A percentile compares a stretch with the other conserved stretches of the same genome.
phyloP scores from a whole-genome alignment of 1,140 invertebrate species.

The Oscheius sp. region DNA sequence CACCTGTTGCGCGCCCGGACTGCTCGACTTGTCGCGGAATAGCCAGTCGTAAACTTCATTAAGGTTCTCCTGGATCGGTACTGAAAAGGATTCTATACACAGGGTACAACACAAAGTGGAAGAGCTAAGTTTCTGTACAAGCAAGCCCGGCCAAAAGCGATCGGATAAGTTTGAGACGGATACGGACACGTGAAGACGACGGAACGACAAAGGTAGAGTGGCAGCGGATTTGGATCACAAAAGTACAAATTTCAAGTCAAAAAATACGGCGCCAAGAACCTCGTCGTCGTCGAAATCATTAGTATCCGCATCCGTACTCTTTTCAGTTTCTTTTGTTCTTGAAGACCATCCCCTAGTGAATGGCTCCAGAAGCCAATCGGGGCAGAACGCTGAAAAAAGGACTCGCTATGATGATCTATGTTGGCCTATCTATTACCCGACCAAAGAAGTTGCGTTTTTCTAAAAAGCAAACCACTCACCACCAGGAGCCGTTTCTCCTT shows the following conservation, averaged over 20 bases:
- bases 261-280: slow-evolving; percentile 6
- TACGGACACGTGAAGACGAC: slow-evolving; percentile 7
- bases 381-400: too few species aligned
- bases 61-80: too few species aligned
- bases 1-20: slow-evolving; percentile 34
- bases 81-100: too few species aligned
- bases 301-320: background rate
- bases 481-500: background rate
- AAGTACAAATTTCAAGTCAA: slow-evolving; percentile 26
- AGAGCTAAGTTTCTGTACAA: too few species aligned
- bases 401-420: too few species aligned
- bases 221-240: slow-evolving; percentile 10
- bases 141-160: background rate
- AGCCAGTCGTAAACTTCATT: slow-evolving; percentile 54
- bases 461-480: too few species aligned
- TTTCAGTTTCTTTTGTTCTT: background rate
- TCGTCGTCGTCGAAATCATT: slow-evolving; percentile 13
- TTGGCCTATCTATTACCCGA: too few species aligned
- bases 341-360: background rate
- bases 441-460: too few species aligned
- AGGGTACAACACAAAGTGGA: too few species aligned
- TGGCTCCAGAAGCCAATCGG: too few species aligned
- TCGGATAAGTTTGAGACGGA: background rate
- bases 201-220: slow-evolving; percentile 19
- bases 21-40: slow-evolving; percentile 50